Percentiles rank a stretch among this genome's conserved stretches.
These are phyloP conservation scores for Napeogenes sylphis DNA, from an alignment of 2,888 invertebrate genomes.

Conservation along the genomic window DNA sequence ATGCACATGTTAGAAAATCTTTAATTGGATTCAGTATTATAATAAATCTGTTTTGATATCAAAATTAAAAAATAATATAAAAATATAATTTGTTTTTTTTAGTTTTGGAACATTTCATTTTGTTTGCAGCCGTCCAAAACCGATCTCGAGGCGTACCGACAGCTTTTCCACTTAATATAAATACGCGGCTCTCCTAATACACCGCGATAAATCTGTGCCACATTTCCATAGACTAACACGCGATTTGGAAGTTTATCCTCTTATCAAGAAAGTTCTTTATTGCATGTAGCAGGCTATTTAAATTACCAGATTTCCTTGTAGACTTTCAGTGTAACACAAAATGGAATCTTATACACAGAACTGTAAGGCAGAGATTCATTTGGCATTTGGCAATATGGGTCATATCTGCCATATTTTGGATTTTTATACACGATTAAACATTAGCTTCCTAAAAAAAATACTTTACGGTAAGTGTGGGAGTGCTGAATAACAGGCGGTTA, in stretches of 20 bases:
- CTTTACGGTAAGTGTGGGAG: slow-evolving; percentile 37
- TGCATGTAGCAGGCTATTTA: slow-evolving; percentile 37
- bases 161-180: slow-evolving; percentile 76
- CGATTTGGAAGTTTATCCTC: slow-evolving; percentile 59
- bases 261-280: slow-evolving; percentile 62
- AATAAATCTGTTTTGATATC: not conserved
- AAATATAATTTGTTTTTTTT: slow-evolving; percentile 1
- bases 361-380: slow-evolving; percentile 44
- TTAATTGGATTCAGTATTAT: not conserved
- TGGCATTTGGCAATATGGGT: slow-evolving; percentile 40
- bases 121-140: slow-evolving; percentile 66
- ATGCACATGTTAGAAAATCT: not conserved
- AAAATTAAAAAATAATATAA: not conserved
- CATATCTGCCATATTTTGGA: slow-evolving; percentile 42
- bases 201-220: slow-evolving; percentile 66
- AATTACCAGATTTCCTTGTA: slow-evolving; percentile 40
- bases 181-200: slow-evolving; percentile 68
- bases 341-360: slow-evolving; percentile 37
- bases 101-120: slow-evolving; percentile 41
- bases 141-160: slow-evolving; percentile 68
- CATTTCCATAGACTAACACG: slow-evolving; percentile 48
- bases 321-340: slow-evolving; percentile 31
- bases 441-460: slow-evolving; percentile 39
- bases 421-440: slow-evolving; percentile 44
- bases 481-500: slow-evolving; percentile 31